Percentiles rank a stretch among this genome's conserved stretches.
These are phyloP conservation scores for Coracias cyanogaster DNA, from an alignment of 2,797 vertebrate genomes.

Conservation along the genomic window DNA sequence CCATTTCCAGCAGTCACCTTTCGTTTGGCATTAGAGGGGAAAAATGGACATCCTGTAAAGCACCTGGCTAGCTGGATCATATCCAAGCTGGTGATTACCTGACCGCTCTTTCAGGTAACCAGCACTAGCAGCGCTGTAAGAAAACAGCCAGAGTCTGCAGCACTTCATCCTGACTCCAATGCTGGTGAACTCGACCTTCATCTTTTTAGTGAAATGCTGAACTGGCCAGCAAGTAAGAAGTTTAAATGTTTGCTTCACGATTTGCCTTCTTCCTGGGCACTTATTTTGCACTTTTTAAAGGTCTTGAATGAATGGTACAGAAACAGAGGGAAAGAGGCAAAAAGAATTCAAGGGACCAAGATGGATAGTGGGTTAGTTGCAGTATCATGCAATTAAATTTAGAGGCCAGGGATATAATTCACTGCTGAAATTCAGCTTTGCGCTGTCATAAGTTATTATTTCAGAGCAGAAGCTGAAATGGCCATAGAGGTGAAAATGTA, in stretches of 20 bases:
- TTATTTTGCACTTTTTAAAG: background rate
- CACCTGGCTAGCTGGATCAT: rapidly evolving
- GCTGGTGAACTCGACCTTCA: background rate
- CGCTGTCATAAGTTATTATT: background rate
- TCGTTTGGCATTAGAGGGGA: rapidly evolving
- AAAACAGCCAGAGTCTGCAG: background rate
- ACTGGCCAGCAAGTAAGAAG: background rate
- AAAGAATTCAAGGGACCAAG: background rate
- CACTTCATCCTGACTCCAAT: background rate
- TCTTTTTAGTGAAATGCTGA: background rate
- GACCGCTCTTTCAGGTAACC: background rate
- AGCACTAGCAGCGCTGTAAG: background rate
- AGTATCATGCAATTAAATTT: slow-evolving; percentile 47
- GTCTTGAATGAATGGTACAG: background rate
- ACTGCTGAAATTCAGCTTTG: slow-evolving; percentile 60
- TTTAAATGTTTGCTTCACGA: background rate
- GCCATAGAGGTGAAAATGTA: slow-evolving; percentile 43
- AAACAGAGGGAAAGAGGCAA: background rate
- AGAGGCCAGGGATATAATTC: slow-evolving; percentile 54
- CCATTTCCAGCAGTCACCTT: background rate
- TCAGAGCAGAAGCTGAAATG: slow-evolving; percentile 42
- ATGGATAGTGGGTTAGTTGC: slow-evolving; percentile 7
- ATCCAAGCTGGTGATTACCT: background rate
- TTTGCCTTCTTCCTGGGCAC: background rate
- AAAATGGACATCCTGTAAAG: background rate